Conservation (phyloP, 2,888 invertebrate species). For the Corbicula japonica region DNA sequence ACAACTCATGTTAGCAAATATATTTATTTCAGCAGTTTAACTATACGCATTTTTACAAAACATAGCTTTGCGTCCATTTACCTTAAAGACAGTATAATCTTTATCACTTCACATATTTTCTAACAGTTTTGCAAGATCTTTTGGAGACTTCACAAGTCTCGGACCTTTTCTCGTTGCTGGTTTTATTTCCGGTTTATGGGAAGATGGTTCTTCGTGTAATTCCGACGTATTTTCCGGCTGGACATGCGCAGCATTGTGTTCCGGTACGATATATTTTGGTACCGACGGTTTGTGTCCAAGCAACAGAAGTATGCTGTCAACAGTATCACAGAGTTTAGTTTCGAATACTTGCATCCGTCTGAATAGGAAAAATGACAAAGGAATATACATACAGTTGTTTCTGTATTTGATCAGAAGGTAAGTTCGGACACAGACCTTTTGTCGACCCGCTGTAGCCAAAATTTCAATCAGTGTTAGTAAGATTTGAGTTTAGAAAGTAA, state of each 20-base stretch:
- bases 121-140: constrained; percentile 64
- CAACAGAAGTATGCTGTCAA: constrained; percentile 83
- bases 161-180: constrained; percentile 55
- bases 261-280: constrained; percentile 5
- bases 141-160: constrained; percentile 67
- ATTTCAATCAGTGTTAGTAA: no score
- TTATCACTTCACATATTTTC: constrained; percentile 59
- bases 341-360: constrained; percentile 85
- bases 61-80: no score
- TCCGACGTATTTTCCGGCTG: background rate
- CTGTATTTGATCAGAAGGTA: no score
- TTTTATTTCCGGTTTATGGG: constrained; percentile 9
- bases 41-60: no score
- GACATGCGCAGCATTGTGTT: background rate
- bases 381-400: no score
- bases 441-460: no score
- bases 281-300: constrained; percentile 81
- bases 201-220: background rate
- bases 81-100: no score
- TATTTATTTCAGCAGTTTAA: no score
- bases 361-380: no score
- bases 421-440: no score
- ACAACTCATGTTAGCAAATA: no score
- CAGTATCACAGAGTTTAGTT: constrained; percentile 82
- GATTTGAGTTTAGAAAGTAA: no score